These are phyloP conservation scores for Notocelia uddmanniana DNA, from an alignment of 2,888 invertebrate species.

Conservation along the genomic window DNA sequence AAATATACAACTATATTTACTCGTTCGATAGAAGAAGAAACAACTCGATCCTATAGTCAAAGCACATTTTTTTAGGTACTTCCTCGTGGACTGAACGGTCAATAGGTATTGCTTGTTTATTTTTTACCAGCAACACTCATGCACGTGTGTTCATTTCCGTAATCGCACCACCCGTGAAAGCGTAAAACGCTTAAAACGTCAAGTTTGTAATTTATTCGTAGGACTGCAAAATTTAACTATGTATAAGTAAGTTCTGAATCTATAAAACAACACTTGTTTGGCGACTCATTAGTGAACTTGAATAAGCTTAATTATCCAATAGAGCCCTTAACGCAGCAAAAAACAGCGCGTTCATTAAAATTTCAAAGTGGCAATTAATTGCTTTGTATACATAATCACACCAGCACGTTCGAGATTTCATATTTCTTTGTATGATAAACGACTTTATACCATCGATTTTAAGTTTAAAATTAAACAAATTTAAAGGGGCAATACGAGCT, in stretches of 20 bases:
- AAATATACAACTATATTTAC: too few relatives aligned
- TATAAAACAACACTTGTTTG: neutral
- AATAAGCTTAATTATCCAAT: neutral
- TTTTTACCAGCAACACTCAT: too few relatives aligned
- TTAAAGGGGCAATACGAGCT: neutral
- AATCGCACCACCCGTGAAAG: too few relatives aligned
- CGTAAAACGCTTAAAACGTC: too few relatives aligned
- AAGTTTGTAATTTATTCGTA: too few relatives aligned
- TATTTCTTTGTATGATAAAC: neutral
- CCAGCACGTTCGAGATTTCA: neutral
- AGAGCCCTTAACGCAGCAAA: neutral
- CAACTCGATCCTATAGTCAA: too few relatives aligned
- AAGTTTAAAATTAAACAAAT: neutral
- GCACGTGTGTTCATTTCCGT: too few relatives aligned
- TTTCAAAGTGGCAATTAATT: constrained; percentile 25
- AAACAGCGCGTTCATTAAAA: constrained; percentile 18
- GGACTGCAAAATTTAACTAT: too few relatives aligned
- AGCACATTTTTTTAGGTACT: too few relatives aligned
- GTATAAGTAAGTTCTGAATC: neutral
- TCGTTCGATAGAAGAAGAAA: too few relatives aligned
- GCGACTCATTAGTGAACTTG: neutral
- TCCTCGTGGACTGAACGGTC: too few relatives aligned
- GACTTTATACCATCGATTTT: neutral
- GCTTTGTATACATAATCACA: neutral
- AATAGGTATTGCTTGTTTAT: too few relatives aligned